Base-by-base conservation (phyloP, 2,888 invertebrate species). In the Octonoba sinensis region DNA sequence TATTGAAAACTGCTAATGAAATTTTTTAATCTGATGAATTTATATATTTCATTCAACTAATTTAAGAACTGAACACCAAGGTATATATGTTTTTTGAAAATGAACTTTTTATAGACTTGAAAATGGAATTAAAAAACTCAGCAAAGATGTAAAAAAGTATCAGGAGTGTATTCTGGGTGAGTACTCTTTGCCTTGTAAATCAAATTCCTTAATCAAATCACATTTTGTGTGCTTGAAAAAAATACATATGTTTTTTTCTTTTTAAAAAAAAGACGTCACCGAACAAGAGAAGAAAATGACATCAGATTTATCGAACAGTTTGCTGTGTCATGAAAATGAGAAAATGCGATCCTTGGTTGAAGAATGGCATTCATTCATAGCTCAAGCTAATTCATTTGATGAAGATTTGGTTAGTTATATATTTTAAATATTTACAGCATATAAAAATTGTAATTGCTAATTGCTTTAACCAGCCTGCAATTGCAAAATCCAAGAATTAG, bases 281-380 rank as follows among this genome's bases (percentile, higher is more conserved):
- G 59, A 69, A 1, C 64, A 46, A 65, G 90, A 90, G 86, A 88
- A 88, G 83, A 87, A 88, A 83, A 86, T 90, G 70, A 89, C 88
- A 24, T 85, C 86, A 3, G 89, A 90, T 86, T 85, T 90, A 24
- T 88, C 88, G 59, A 87, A 87, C 12, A 88, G 89, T 83, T 86
- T 86, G 44, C 83, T 90, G n/a, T 89, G 89, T 49, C 89, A 90
- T 65, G 85, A 88, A 24, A 88, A 87, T 76, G 87, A 88, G 60
- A 87, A 89, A 46, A 87, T 90, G 18, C 87, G 89, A 75, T 87
- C 85, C 22, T 86, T 90, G 18, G 88, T 89, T 0, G 89, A 90
- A 84, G 88, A 89, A 44, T 90, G 90, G 86, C 88, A 89, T 85
- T 89, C 90, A 12, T 88, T 90, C 65, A 88, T 88, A 18, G 87